Evolutionary conservation across 1,140 invertebrate genomes (phyloP), one percentile per base, ranked within the genome.

Genomic region (Achroia grisella): DNA sequence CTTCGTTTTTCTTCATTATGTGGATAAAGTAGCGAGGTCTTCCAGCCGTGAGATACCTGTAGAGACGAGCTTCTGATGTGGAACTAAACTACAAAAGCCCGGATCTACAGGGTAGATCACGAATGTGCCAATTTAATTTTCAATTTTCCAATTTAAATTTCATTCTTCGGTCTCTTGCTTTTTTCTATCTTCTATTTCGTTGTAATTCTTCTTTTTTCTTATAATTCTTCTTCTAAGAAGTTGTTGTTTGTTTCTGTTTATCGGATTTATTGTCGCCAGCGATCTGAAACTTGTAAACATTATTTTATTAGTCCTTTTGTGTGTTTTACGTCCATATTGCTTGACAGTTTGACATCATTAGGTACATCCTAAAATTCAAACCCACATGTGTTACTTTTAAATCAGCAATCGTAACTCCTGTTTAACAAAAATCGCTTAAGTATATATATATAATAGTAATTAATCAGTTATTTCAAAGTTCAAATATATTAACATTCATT

Each of bases 31-130:
- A 83, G 85, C 80, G 85, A 82, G 85, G 85, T 87, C 85, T 93
- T 91, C 91, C 92, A 93, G 93, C 94, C 94, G 94, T 96, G 95
- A 97, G 95, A 96, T 96, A 97, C 95, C 95, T 97, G 95, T 97
- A 97, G 94, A 97, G 94, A 96, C 95, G 95, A 97, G 95, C 95
- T 97, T 97, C 95, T 97, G 95, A 96, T 92, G 88, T 87, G 87
- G 90, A 91, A 91, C 92, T 90, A 93, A 93, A 95, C 93, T 94
- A 96, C 94, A 97, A 96, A 96, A 96, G 94, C 95, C 95, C 95
- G 95, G 94, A 96, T 96, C 94, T 96, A 97, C 95, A 97, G 95
- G 95, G 95, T 97, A 97, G 94, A 95, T 96, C 94, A 97, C 94
- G 94, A 94, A 87, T 87, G 85, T 87, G 85, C 85, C 85, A 86